These are phyloP conservation scores for Rhipidura dahli DNA, from an alignment of 2,113 vertebrate species.

Conservation along the genomic window DNA sequence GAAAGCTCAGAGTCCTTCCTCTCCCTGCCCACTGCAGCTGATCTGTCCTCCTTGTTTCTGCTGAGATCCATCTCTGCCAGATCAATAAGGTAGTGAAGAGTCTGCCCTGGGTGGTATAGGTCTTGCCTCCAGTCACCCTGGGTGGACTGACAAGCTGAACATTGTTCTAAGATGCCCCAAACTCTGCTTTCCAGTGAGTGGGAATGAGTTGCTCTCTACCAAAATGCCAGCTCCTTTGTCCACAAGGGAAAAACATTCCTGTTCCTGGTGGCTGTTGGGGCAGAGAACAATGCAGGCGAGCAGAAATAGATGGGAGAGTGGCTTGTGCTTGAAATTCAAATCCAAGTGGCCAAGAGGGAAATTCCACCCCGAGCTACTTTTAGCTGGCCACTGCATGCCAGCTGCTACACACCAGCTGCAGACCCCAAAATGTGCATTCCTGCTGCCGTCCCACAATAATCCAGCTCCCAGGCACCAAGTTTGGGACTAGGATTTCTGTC, in stretches of 20 bases:
- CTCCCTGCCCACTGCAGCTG: background rate
- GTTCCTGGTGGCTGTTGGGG: background rate
- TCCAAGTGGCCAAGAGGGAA: background rate
- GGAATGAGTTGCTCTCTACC: background rate
- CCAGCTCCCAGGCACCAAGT: background rate
- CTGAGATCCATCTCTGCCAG: no score
- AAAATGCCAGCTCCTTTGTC: background rate
- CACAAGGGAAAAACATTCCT: background rate
- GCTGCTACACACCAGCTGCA: background rate
- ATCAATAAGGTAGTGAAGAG: background rate
- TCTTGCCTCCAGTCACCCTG: background rate
- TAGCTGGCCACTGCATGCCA: background rate
- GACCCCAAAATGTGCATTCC: background rate
- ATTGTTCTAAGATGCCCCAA: background rate
- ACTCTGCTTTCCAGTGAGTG: background rate
- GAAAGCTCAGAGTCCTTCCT: background rate
- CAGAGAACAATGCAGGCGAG: background rate
- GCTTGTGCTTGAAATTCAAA: background rate
- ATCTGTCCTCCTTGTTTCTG: no score
- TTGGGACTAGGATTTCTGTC: background rate
- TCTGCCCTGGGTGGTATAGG: background rate
- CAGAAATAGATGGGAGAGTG: background rate
- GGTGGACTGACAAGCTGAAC: background rate
- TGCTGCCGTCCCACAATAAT: background rate
- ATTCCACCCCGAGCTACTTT: background rate